Evolutionary conservation across 2,113 vertebrate species (phyloP).

Genomic region (Leucosticte australis): DNA sequence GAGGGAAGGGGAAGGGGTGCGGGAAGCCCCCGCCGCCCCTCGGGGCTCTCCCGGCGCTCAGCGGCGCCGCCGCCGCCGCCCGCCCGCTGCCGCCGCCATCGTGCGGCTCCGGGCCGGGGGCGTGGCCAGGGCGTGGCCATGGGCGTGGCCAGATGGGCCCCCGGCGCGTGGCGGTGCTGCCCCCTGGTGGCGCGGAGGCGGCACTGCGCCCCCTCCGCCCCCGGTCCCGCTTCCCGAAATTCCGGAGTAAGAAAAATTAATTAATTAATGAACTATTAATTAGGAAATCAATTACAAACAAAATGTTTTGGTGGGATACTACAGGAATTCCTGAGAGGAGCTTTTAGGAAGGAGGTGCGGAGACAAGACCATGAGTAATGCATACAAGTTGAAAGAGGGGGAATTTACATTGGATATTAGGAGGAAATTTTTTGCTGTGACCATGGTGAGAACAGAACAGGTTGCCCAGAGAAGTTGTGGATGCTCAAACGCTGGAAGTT

Average conservation of each 20-base stretch:
- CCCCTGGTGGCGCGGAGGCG: neutral
- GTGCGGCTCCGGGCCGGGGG: too few species aligned
- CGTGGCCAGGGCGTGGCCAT: too few species aligned
- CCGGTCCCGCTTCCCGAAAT: neutral
- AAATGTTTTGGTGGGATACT: too few species aligned
- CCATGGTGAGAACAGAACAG: neutral
- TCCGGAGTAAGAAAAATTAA: neutral
- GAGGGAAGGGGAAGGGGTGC: too few species aligned
- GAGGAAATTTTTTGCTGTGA: neutral
- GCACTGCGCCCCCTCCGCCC: neutral
- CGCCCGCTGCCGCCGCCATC: too few species aligned
- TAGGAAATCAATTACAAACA: rapidly evolving
- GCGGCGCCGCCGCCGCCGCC: too few species aligned
- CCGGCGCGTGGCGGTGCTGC: neutral
- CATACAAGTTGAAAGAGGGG: neutral
- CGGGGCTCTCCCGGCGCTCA: too few species aligned
- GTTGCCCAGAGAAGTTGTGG: neutral
- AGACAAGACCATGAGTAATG: neutral
- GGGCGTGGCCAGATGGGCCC: neutral
- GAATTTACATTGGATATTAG: neutral
- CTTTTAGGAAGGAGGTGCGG: neutral
- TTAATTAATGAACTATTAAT: neutral
- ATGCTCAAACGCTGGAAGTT: neutral
- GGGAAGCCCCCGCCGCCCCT: too few species aligned
- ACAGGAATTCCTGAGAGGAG: neutral